phyloP scores from a whole-genome alignment of 1,140 invertebrate genomes.

The Sitodiplosis mosellana region DNA sequence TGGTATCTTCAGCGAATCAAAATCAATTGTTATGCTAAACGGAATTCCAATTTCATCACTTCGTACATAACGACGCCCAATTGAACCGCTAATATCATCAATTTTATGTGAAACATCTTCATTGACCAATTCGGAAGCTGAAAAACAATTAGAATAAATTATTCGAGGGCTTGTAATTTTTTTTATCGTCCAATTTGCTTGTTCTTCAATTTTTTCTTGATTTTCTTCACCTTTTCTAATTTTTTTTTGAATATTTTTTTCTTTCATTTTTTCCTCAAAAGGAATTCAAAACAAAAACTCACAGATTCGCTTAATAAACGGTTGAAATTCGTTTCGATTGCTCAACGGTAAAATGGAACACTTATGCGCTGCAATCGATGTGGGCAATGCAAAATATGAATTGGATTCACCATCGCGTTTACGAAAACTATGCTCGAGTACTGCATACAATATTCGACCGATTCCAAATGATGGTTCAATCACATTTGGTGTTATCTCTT shows the following conservation, averaged over 20 bases:
- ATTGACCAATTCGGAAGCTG: conserved; percentile 50
- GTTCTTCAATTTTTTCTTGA: too few species aligned
- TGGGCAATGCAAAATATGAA: conserved; percentile 79
- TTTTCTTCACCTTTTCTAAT: too few species aligned
- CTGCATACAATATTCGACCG: conserved; percentile 89
- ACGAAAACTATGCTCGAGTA: conserved; percentile 93
- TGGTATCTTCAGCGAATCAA: conserved; percentile 70
- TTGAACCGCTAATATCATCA: conserved; percentile 92
- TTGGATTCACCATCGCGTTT: conserved; percentile 83
- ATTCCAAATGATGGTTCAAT: conserved; percentile 98
- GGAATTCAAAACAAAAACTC: conserved; percentile 32
- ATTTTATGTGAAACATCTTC: conserved; percentile 84
- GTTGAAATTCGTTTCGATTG: conserved; percentile 68
- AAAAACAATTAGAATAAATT: conserved; percentile 10
- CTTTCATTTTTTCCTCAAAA: too few species aligned
- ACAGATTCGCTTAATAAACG: conserved; percentile 70
- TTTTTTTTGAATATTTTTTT: too few species aligned
- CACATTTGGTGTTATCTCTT: conserved; percentile 93
- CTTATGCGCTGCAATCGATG: conserved; percentile 85
- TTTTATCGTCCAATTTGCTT: too few species aligned
- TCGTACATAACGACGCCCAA: conserved; percentile 81
- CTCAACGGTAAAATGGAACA: conserved; percentile 91
- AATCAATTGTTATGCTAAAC: conserved; percentile 96
- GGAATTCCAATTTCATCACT: conserved; percentile 99
- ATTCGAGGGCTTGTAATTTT: too few species aligned